Percentiles rank a stretch among this genome's conserved stretches.
Evolutionary conservation across 2,888 invertebrate genomes (phyloP).

Genomic region (Drosophila meridiana): DNA sequence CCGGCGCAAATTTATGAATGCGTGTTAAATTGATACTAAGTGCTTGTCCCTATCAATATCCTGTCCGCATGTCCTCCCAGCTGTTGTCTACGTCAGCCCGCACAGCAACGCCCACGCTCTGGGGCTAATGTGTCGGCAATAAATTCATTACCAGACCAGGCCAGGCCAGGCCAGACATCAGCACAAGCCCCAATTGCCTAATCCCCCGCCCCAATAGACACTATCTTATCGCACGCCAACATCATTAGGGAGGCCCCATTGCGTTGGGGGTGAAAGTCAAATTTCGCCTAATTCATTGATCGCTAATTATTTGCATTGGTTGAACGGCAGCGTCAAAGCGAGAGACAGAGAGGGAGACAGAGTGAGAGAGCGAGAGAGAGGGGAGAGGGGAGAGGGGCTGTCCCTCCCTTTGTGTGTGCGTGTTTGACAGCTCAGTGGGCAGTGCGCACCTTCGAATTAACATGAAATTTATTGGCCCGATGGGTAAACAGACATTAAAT

Average conservation of each 20-base stretch:
- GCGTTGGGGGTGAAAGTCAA: constrained; percentile 28
- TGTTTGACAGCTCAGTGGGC: constrained; percentile 16
- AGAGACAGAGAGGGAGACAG: not conserved
- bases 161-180: constrained; percentile 34
- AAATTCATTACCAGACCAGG: constrained; percentile 60
- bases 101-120: constrained; percentile 24
- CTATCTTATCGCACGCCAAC: constrained; percentile 64
- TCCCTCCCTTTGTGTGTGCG: not conserved
- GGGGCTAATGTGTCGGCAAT: constrained; percentile 50
- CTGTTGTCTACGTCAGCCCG: constrained; percentile 5
- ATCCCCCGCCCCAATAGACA: not conserved
- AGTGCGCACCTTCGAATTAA: constrained; percentile 32
- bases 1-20: constrained; percentile 48
- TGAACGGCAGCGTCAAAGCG: not conserved
- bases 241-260: constrained; percentile 41
- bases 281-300: constrained; percentile 62
- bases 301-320: constrained; percentile 51
- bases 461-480: constrained; percentile 42
- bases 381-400: not conserved
- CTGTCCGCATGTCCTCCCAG: constrained; percentile 20
- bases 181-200: not conserved
- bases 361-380: not conserved
- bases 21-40: constrained; percentile 71
- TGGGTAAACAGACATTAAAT: constrained; percentile 48
- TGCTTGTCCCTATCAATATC: constrained; percentile 63